These are phyloP conservation scores for Drosophila macrospina DNA, from an alignment of 2,888 invertebrate species.

Conservation along the genomic window DNA sequence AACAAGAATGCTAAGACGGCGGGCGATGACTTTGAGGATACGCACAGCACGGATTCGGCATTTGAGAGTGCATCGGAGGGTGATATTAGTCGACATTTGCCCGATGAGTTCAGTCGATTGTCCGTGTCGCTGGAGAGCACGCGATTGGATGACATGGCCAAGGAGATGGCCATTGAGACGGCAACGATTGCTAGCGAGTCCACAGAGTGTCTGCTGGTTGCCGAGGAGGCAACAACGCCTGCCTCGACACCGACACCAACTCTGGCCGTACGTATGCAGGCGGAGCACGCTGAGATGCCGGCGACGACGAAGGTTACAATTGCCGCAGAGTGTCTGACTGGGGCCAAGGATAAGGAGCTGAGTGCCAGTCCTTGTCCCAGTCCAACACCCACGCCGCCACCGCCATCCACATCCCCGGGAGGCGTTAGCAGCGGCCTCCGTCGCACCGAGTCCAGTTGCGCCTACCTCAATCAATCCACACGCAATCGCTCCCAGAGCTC, in stretches of 20 bases:
- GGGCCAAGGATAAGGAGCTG: slow-evolving; percentile 59
- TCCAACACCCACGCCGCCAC: slow-evolving; percentile 80
- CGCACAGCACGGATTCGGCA: slow-evolving; percentile 84
- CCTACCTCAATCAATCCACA: slow-evolving; percentile 81
- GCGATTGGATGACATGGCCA: slow-evolving; percentile 77
- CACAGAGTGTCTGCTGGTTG: slow-evolving; percentile 77
- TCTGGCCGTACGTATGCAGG: slow-evolving; percentile 2
- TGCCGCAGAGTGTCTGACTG: slow-evolving; percentile 65
- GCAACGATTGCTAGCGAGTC: slow-evolving; percentile 84
- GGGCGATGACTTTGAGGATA: slow-evolving; percentile 83
- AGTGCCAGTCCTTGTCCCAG: slow-evolving; percentile 67
- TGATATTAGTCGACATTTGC: slow-evolving; percentile 83
- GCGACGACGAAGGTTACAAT: slow-evolving; percentile 78
- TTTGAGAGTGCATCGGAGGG: slow-evolving; percentile 85
- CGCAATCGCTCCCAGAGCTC: slow-evolving; percentile 85
- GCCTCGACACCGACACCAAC: slow-evolving; percentile 62
- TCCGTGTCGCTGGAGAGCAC: slow-evolving; percentile 81
- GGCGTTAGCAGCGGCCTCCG: slow-evolving; percentile 78
- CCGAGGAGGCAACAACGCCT: slow-evolving; percentile 63
- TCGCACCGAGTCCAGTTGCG: slow-evolving; percentile 81
- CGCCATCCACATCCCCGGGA: slow-evolving; percentile 82
- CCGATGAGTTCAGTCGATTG: slow-evolving; percentile 82
- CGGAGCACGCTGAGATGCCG: slow-evolving; percentile 22
- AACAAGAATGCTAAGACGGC: slow-evolving; percentile 81
- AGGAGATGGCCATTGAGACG: slow-evolving; percentile 82